Percentiles rank a stretch among this genome's conserved stretches.
Conservation (phyloP, 2,888 invertebrate species). For the Junonia oenone region DNA sequence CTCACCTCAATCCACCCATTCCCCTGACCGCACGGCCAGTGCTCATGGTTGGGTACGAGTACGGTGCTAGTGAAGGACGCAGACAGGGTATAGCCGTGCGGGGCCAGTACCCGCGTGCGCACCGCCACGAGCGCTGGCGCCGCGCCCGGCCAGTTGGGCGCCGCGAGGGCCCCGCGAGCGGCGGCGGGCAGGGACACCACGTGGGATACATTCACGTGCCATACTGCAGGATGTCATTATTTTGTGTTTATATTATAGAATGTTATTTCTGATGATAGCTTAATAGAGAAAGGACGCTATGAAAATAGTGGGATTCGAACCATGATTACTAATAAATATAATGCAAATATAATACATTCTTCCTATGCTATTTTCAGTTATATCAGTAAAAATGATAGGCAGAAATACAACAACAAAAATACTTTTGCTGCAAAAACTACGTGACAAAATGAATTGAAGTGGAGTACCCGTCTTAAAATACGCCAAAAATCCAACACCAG, state of each 20-base stretch:
- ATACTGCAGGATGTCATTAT: conserved; percentile 40
- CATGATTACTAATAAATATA: too few relatives aligned
- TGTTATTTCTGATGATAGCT: too few relatives aligned
- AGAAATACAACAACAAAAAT: too few relatives aligned
- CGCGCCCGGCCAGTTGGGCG: conserved; percentile 59
- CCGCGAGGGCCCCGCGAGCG: conserved; percentile 44
- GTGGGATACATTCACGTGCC: conserved; percentile 54
- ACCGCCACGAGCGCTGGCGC: conserved; percentile 46
- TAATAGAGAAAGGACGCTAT: too few relatives aligned
- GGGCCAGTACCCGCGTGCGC: conserved; percentile 52
- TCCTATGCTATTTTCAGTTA: too few relatives aligned
- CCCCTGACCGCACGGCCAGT: conserved; percentile 62
- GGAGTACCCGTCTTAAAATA: conserved; percentile 84
- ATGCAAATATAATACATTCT: too few relatives aligned
- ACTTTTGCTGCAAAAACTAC: too few relatives aligned
- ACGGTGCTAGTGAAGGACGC: conserved; percentile 46
- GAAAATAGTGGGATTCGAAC: too few relatives aligned
- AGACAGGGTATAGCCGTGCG: conserved; percentile 55
- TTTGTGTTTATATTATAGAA: too few relatives aligned
- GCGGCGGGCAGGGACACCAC: conserved; percentile 44
- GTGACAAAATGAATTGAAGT: too few relatives aligned
- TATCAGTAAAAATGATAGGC: too few relatives aligned
- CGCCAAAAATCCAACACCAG: conserved; percentile 84
- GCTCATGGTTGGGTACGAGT: conserved; percentile 35
- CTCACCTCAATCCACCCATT: conserved; percentile 75